These are phyloP conservation scores for Ascaphus truei DNA, from an alignment of 2,113 vertebrate genomes.

Conservation along the genomic window DNA sequence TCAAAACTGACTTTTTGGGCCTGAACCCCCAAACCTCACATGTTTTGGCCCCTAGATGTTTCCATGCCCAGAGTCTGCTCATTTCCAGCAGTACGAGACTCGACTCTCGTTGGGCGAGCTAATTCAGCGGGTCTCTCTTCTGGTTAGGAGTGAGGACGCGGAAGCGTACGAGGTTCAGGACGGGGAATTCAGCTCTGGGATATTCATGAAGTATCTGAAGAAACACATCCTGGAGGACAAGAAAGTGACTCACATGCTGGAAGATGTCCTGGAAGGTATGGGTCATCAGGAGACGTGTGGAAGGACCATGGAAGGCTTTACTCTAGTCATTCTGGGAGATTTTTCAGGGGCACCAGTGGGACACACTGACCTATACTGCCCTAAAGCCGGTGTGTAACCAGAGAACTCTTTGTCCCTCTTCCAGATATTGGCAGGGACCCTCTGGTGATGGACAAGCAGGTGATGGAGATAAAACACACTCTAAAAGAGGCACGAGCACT, in stretches of 20 bases:
- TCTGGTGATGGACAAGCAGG: slow-evolving; percentile 75
- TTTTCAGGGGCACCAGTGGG: too few relatives aligned
- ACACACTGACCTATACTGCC: too few relatives aligned
- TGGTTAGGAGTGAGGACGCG: slow-evolving; percentile 73
- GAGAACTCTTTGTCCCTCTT: neutral
- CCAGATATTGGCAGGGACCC: slow-evolving; percentile 75
- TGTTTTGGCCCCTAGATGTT: too few relatives aligned
- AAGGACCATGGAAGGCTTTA: too few relatives aligned
- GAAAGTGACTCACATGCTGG: slow-evolving; percentile 78
- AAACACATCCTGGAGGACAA: slow-evolving; percentile 70
- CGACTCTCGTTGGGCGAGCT: too few relatives aligned
- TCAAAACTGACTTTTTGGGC: too few relatives aligned
- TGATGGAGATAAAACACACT: slow-evolving; percentile 82
- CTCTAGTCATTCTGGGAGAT: too few relatives aligned
- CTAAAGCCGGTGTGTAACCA: too few relatives aligned
- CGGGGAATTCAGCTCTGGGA: slow-evolving; percentile 76
- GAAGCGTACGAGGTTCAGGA: slow-evolving; percentile 83
- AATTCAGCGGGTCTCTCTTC: neutral
- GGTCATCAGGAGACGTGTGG: slow-evolving; percentile 34
- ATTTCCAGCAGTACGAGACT: too few relatives aligned
- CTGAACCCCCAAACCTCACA: too few relatives aligned
- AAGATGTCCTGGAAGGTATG: slow-evolving; percentile 81
- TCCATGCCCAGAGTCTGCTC: too few relatives aligned
- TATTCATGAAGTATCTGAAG: slow-evolving; percentile 86
- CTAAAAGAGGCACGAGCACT: slow-evolving; percentile 77